A percentile compares a stretch with the other conserved stretches of the same genome.
Evolutionary conservation across 2,888 invertebrate genomes (phyloP).

Genomic region (Nomada flava): DNA sequence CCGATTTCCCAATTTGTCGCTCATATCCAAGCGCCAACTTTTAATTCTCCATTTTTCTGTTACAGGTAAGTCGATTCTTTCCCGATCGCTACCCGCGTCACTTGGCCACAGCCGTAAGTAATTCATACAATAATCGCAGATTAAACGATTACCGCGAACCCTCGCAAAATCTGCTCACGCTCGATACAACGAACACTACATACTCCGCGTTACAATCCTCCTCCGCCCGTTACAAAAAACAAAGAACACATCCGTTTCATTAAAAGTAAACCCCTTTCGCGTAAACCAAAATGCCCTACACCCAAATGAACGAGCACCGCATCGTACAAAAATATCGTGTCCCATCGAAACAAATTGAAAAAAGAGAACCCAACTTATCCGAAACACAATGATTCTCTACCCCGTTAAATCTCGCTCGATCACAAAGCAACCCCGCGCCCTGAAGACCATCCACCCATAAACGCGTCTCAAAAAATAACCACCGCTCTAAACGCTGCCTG

Average conservation of each 20-base stretch:
- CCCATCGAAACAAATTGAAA: neutral
- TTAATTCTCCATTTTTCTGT: slow-evolving; percentile 48
- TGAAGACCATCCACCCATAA: neutral
- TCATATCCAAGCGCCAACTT: neutral
- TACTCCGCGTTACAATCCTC: no score
- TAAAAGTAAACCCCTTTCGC: no score
- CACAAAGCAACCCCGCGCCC: no score
- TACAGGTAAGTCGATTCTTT: slow-evolving; percentile 62
- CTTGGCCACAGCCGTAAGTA: slow-evolving; percentile 39
- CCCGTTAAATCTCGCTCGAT: no score
- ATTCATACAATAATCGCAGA: slow-evolving; percentile 14
- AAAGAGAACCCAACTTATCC: neutral
- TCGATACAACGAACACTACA: neutral
- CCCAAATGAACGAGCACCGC: no score
- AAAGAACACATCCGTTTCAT: neutral
- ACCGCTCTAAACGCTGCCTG: neutral
- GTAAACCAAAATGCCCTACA: no score
- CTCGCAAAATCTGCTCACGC: neutral
- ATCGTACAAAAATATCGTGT: no score
- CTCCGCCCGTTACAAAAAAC: no score
- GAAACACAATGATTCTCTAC: neutral
- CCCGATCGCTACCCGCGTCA: no score
- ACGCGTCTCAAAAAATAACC: slow-evolving; percentile 17
- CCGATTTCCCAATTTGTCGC: neutral
- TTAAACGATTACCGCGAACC: slow-evolving; percentile 21